phyloP scores from a whole-genome alignment of 2,888 invertebrate genomes.

The Theodoxus fluviatilis region DNA sequence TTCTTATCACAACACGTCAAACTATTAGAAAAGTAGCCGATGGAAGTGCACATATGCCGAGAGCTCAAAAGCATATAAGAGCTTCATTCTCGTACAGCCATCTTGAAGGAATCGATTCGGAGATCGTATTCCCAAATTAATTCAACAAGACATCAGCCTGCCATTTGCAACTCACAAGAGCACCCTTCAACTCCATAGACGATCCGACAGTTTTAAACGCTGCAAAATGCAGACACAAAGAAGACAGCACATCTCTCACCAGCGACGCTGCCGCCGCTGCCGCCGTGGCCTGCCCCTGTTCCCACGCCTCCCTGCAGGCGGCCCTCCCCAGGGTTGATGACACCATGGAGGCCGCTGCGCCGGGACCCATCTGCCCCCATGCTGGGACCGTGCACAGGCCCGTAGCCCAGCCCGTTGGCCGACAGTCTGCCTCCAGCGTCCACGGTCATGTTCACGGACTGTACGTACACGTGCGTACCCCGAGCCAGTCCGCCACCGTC shows the following conservation, averaged over 20 bases:
- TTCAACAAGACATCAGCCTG: no score
- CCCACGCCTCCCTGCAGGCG: slow-evolving; percentile 31
- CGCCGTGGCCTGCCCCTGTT: slow-evolving; percentile 51
- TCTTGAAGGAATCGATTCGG: no score
- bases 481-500: slow-evolving; percentile 49
- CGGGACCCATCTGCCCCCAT: slow-evolving; percentile 24
- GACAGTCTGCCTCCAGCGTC: slow-evolving; percentile 45
- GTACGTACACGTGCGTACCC: slow-evolving; percentile 45
- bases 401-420: slow-evolving; percentile 47
- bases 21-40: no score
- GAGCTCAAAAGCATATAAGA: no score
- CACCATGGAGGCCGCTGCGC: slow-evolving; percentile 36
- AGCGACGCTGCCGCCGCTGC: slow-evolving; percentile 45
- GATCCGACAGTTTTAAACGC: no score
- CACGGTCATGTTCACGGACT: slow-evolving; percentile 44
- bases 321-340: slow-evolving; percentile 48
- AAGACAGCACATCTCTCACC: slow-evolving; percentile 29
- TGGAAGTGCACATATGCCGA: no score
- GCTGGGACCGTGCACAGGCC: slow-evolving; percentile 34
- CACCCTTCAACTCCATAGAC: no score
- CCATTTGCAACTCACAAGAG: neutral
- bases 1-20: no score
- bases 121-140: no score
- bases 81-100: no score
- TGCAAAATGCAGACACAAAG: no score